A percentile compares a stretch with the other conserved stretches of the same genome.
Conservation (phyloP, 2,797 vertebrate species). For the Anguilla obscura region DNA sequence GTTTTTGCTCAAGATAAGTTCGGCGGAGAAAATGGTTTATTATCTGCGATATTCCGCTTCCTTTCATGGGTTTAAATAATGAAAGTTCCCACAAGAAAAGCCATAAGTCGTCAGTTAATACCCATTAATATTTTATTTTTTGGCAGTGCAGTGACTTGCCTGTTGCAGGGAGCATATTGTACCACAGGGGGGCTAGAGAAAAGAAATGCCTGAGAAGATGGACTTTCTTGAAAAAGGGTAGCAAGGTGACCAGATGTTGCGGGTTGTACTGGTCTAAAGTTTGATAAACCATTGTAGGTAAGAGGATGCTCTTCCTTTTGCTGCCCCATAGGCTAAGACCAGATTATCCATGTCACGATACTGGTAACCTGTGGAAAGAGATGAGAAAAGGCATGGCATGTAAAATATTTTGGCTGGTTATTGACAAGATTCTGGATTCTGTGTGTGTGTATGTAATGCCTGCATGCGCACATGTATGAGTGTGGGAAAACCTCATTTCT, state of each 20-base stretch:
- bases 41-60: background rate
- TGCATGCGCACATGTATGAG: conserved; percentile 10
- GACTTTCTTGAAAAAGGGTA: too few species aligned
- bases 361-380: too few species aligned
- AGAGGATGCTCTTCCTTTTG: too few species aligned
- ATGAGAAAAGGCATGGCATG: too few species aligned
- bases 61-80: background rate
- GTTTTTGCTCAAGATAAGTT: background rate
- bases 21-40: background rate
- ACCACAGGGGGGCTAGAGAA: too few species aligned
- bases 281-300: too few species aligned
- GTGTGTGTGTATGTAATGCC: background rate
- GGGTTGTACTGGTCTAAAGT: too few species aligned
- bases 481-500: background rate
- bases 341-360: too few species aligned
- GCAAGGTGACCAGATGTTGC: too few species aligned
- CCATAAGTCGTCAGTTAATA: background rate
- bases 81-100: background rate
- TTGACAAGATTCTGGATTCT: background rate
- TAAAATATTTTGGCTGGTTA: too few species aligned
- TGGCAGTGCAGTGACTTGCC: background rate
- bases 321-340: too few species aligned
- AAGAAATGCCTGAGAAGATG: too few species aligned
- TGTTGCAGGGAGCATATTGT: background rate
- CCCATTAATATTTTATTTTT: background rate